Percentiles rank a stretch among this genome's conserved stretches.
Evolutionary conservation across 2,797 vertebrate genomes (phyloP).

Genomic region (Apogon talboti): DNA sequence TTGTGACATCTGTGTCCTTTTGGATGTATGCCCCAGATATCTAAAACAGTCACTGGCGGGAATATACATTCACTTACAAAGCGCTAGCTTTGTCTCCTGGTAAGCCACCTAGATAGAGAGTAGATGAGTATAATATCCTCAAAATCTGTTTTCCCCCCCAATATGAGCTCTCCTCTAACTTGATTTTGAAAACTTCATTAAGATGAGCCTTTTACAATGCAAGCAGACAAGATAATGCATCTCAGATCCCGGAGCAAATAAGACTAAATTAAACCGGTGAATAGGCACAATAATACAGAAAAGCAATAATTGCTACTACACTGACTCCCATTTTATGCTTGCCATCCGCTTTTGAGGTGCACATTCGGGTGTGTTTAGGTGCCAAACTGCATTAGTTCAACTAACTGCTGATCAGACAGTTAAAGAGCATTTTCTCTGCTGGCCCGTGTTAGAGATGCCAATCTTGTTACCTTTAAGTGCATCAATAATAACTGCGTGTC

Average conservation of each 20-base stretch:
- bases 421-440: slow-evolving; percentile 22
- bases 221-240: slow-evolving; percentile 18
- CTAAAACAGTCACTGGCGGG: slow-evolving; percentile 18
- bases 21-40: slow-evolving; percentile 60
- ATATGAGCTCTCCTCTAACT: neutral
- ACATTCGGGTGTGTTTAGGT: slow-evolving; percentile 35
- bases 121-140: slow-evolving; percentile 1
- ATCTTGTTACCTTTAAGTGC: slow-evolving; percentile 21
- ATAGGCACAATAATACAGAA: slow-evolving; percentile 43
- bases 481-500: slow-evolving; percentile 14
- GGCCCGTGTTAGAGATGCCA: slow-evolving; percentile 7
- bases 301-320: slow-evolving; percentile 50
- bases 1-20: slow-evolving; percentile 73
- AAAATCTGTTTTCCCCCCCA: neutral
- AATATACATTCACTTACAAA: slow-evolving; percentile 29
- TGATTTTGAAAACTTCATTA: slow-evolving; percentile 33
- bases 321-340: slow-evolving; percentile 26
- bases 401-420: slow-evolving; percentile 37
- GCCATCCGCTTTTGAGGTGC: slow-evolving; percentile 21
- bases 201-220: slow-evolving; percentile 25
- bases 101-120: neutral
- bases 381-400: slow-evolving; percentile 39
- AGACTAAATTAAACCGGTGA: slow-evolving; percentile 47
- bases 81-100: slow-evolving; percentile 10
- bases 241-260: slow-evolving; percentile 45